Evolutionary conservation across 2,888 invertebrate species (phyloP), one percentile per base, ranked within the genome.

Genomic region (Agriotes lineatus): DNA sequence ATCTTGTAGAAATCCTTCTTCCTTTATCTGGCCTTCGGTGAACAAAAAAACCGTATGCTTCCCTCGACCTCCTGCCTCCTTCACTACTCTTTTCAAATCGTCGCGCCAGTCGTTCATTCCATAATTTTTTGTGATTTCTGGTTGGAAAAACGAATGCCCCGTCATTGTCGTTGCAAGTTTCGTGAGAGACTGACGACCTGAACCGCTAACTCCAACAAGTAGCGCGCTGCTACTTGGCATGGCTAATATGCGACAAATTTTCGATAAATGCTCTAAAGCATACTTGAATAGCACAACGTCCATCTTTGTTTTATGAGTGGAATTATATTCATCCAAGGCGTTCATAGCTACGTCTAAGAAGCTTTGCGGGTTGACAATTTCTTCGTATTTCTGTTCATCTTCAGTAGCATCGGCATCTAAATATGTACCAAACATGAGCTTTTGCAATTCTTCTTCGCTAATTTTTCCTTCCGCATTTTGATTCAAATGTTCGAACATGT

Each of bases 341-440:
- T 86, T 83, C 12, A 80, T 73, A 0, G 91, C 91, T 35, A 94
- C 86, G 45, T 89, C 88, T 67, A 89, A 85, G 75, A 96, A 92
- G 0, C 88, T 86, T 61, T 93, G 90, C 70, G 92, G 86, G 33
- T 90, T 90, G 2, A 88, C 86, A 57, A 96, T 89, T 85, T 97
- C 96, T 79, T 96, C 94, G 80, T 97, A 97, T 42, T 89, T 88
- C 71, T 90, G 87, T 69, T 96, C 96, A 73, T 94, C 93, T 76
- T 93, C 92, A 4, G 90, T 85, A 59, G 91, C 91, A 74, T 96
- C 96, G 30, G 90, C 87, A 78, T 94, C 93, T 83, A 96, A 90
- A 80, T 93, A 97, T 74, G 93, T 93, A 0, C 96, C 96, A 82
- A 96, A 97, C 85, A 97, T 91, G 80, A 95, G 85, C 79, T 85